A percentile compares a stretch with the other conserved stretches of the same genome.
phyloP scores from a whole-genome alignment of 2,888 invertebrate genomes.

The Chloromyia formosa region DNA sequence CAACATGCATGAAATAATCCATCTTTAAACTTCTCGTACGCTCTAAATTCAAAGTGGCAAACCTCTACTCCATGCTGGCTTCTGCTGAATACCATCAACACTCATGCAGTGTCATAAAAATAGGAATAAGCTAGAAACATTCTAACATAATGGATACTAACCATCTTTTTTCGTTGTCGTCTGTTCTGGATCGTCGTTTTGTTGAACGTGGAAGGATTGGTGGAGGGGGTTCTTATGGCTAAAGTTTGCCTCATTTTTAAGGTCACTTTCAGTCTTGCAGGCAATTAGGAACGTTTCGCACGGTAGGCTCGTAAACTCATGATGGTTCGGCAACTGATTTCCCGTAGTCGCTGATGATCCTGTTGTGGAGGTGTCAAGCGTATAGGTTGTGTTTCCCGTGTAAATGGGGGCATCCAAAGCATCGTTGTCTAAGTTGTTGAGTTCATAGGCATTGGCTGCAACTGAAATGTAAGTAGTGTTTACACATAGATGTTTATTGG shows the following conservation, averaged over 20 bases:
- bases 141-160: conserved; percentile 51
- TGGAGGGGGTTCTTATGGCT: conserved; percentile 79
- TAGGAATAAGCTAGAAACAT: not conserved
- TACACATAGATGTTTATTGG: not conserved
- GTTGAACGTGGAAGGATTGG: conserved; percentile 76
- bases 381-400: conserved; percentile 16
- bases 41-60: too few species aligned
- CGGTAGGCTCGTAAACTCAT: conserved; percentile 66
- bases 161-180: conserved; percentile 63
- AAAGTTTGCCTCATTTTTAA: conserved; percentile 68
- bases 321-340: conserved; percentile 51
- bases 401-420: conserved; percentile 69
- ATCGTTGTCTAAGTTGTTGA: conserved; percentile 73
- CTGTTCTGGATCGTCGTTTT: conserved; percentile 21
- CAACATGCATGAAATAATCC: too few species aligned
- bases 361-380: conserved; percentile 2
- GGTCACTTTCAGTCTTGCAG: conserved; percentile 53
- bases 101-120: not conserved
- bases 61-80: not conserved
- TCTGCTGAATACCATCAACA: not conserved
- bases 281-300: conserved; percentile 52
- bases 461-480: conserved; percentile 58
- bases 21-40: too few species aligned
- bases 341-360: conserved; percentile 30
- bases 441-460: conserved; percentile 73